Conservation (phyloP, 2,113 vertebrate species). For the Jacana jacana region DNA sequence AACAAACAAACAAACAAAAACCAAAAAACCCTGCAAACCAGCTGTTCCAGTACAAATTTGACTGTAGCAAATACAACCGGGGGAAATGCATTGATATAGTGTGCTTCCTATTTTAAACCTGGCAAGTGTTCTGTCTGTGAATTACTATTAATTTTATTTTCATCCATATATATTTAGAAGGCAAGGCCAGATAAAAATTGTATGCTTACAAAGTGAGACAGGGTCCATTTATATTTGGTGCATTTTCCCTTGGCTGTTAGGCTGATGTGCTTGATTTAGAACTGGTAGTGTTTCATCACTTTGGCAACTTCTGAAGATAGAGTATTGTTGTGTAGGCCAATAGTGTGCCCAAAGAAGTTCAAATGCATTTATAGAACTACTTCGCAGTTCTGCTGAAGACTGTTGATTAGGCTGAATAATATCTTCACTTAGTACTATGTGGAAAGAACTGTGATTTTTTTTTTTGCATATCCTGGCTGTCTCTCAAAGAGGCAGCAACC, state of each 20-base stretch:
- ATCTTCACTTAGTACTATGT: neutral
- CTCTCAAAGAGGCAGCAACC: neutral
- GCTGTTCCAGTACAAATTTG: neutral
- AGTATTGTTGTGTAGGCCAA: neutral
- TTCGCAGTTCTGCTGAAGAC: neutral
- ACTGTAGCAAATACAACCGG: neutral
- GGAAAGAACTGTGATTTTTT: neutral
- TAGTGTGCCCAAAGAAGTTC: neutral
- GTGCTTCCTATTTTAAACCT: constrained; percentile 3
- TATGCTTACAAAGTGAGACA: neutral
- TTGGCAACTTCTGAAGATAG: neutral
- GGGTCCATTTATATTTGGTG: neutral
- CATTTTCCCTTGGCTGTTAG: neutral
- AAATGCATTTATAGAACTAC: neutral
- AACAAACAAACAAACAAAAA: too few relatives aligned
- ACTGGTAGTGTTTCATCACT: constrained; percentile 21
- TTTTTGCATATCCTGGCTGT: neutral
- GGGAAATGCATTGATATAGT: neutral
- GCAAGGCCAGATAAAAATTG: constrained; percentile 13
- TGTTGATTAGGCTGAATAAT: neutral
- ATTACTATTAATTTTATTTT: neutral
- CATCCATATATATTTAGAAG: neutral
- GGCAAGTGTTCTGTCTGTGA: neutral
- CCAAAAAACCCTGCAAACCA: too few relatives aligned
- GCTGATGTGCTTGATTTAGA: constrained; percentile 32